Conservation (phyloP, 2,113 vertebrate genomes). For the Cavia porcellus region DNA sequence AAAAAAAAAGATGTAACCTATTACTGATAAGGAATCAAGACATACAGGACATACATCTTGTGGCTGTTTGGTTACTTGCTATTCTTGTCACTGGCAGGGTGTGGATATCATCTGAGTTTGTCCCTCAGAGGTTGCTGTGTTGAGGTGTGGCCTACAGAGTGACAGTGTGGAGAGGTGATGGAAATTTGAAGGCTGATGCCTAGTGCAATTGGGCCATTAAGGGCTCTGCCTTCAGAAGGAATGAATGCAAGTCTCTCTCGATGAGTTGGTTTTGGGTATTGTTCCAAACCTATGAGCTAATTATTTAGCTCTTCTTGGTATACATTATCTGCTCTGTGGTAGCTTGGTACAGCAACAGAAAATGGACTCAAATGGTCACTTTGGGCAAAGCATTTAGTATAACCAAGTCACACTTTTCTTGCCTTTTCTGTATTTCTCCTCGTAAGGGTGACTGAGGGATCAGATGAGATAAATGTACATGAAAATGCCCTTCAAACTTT, state of each 20-base stretch:
- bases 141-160: not conserved
- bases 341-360: not conserved
- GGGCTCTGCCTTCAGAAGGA: not conserved
- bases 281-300: not conserved
- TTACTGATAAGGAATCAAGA: not conserved
- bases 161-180: not conserved
- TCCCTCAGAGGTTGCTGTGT: not conserved
- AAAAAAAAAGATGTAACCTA: not conserved
- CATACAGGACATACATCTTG: not conserved
- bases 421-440: not conserved
- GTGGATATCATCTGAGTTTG: not conserved
- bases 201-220: not conserved
- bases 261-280: not conserved
- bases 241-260: not conserved
- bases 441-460: not conserved
- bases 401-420: not conserved
- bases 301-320: not conserved
- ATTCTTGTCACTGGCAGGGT: not conserved
- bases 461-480: not conserved
- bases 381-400: not conserved
- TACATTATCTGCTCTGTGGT: not conserved
- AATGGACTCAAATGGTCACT: not conserved
- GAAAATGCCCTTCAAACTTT: not conserved
- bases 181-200: not conserved
- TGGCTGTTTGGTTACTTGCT: not conserved